phyloP scores from a whole-genome alignment of 2,797 vertebrate species.

The Galagoides demidoff region DNA sequence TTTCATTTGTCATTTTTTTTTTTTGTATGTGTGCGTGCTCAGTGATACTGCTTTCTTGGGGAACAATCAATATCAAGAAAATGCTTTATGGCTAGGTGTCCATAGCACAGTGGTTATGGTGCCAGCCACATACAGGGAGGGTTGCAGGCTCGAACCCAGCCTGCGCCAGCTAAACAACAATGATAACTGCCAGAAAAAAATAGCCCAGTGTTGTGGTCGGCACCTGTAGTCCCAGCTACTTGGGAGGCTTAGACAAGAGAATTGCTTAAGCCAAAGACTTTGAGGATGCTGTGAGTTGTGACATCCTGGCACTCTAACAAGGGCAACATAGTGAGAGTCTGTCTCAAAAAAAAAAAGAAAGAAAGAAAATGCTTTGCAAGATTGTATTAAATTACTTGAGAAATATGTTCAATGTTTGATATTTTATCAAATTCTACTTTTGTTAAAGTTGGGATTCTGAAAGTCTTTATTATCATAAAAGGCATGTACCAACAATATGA shows the following conservation, averaged over 20 bases:
- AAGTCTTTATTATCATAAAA: background rate
- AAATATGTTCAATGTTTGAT: background rate
- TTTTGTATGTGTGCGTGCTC: background rate
- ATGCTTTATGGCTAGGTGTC: background rate
- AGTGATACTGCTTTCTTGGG: background rate
- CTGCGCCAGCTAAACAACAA: no score
- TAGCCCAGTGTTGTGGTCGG: no score
- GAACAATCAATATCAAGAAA: background rate
- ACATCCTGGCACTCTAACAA: no score
- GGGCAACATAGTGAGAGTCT: no score
- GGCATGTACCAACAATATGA: background rate
- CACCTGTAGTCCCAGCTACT: no score
- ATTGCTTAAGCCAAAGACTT: no score
- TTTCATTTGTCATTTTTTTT: background rate
- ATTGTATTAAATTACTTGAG: background rate
- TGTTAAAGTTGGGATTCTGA: background rate
- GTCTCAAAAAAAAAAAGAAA: background rate
- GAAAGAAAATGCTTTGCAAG: background rate
- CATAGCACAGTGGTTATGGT: no score
- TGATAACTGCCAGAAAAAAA: no score
- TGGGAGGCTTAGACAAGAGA: no score
- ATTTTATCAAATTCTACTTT: background rate
- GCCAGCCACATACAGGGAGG: no score
- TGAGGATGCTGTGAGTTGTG: no score
- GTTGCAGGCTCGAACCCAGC: no score